Evolutionary conservation across 1,140 invertebrate genomes (phyloP).

Genomic region (Drosophila parabipectinata): DNA sequence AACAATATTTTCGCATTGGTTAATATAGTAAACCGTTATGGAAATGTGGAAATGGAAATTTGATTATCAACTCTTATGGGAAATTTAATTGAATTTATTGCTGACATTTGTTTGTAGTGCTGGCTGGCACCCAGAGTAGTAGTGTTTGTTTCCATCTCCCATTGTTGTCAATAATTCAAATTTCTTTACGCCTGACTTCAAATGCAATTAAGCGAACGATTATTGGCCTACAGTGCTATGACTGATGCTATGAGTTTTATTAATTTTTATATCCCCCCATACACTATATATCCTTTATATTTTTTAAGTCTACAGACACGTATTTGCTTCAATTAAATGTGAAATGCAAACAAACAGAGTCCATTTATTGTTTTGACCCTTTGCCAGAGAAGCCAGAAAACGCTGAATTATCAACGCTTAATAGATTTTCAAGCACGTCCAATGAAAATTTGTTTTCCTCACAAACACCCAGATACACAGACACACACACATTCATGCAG

Average conservation of each 20-base stretch:
- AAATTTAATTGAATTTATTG: constrained; percentile 69
- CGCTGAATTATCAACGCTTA: constrained; percentile 71
- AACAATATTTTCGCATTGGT: constrained; percentile 34
- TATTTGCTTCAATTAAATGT: constrained; percentile 49
- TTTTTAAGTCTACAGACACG: neutral
- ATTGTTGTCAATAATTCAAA: constrained; percentile 54
- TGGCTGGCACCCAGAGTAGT: too few relatives aligned
- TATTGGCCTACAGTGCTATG: neutral
- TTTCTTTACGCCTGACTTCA: constrained; percentile 63
- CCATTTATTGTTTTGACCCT: constrained; percentile 33
- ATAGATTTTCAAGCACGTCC: constrained; percentile 77
- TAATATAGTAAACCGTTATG: constrained; percentile 33
- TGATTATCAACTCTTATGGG: constrained; percentile 61
- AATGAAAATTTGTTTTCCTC: constrained; percentile 67
- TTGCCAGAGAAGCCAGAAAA: constrained; percentile 46
- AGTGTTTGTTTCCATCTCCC: neutral
- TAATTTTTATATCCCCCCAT: neutral
- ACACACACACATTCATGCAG: neutral
- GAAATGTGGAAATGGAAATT: constrained; percentile 25
- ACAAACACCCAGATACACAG: neutral
- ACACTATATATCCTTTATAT: neutral
- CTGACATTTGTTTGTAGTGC: constrained; percentile 36
- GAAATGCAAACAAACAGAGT: constrained; percentile 8
- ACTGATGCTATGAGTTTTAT: neutral
- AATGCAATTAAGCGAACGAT: constrained; percentile 65